phyloP scores from a whole-genome alignment of 2,797 vertebrate species.

The Mormyrus proboscirostris region DNA sequence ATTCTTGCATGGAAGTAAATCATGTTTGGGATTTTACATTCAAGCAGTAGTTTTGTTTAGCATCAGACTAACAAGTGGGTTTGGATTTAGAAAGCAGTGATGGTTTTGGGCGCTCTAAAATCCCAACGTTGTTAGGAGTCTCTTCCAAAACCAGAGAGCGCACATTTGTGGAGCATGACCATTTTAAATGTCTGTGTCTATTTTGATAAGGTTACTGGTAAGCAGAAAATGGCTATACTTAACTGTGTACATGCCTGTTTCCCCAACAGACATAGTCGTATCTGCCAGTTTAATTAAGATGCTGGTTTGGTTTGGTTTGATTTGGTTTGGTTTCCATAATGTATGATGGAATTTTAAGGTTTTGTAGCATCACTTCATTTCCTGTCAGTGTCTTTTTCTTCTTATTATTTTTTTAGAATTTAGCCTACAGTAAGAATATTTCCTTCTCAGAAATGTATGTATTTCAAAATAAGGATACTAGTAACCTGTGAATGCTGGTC shows the following conservation, averaged over 20 bases:
- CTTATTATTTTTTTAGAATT: background rate
- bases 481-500: background rate
- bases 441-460: background rate
- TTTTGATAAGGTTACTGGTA: constrained; percentile 15
- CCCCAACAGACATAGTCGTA: background rate
- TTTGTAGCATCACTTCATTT: background rate
- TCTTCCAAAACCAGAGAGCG: constrained; percentile 33
- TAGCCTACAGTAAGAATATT: background rate
- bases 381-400: background rate
- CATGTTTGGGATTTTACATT: constrained; percentile 16
- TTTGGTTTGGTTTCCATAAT: background rate
- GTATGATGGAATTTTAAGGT: background rate
- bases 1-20: constrained; percentile 15
- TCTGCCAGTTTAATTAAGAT: background rate
- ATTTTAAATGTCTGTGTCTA: constrained; percentile 12
- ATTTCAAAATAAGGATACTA: background rate
- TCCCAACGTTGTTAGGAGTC: background rate
- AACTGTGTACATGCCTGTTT: background rate
- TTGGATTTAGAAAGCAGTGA: background rate
- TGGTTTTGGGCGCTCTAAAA: background rate
- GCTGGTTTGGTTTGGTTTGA: background rate
- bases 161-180: background rate
- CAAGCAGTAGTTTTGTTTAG: constrained; percentile 13
- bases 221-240: constrained; percentile 17
- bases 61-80: constrained; percentile 7